Evolutionary conservation across 2,888 invertebrate species (phyloP).

Genomic region (Stenoptilia bipunctidactyla): DNA sequence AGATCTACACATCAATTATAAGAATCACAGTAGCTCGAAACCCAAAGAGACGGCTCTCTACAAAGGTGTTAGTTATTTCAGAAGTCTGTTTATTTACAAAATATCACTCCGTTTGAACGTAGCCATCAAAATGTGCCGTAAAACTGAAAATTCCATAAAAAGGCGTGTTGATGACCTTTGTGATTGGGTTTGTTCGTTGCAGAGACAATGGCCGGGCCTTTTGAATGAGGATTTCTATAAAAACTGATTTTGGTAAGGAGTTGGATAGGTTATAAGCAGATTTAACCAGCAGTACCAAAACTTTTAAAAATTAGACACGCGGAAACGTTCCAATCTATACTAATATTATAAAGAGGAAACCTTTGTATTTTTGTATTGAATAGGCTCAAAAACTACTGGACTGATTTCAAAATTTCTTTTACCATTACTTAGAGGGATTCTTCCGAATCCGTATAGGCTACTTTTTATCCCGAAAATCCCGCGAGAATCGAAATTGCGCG

Average conservation of each 20-base stretch:
- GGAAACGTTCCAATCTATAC: no score
- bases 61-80: constrained; percentile 70
- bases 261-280: background rate
- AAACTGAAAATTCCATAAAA: constrained; percentile 69
- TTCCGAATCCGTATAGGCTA: no score
- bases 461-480: no score
- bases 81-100: constrained; percentile 69
- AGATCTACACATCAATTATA: background rate
- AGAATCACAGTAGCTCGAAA: constrained; percentile 16
- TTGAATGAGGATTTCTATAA: constrained; percentile 9
- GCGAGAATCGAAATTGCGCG: no score
- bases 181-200: constrained; percentile 63
- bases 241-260: background rate
- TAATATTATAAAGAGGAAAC: no score
- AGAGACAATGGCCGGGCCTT: constrained; percentile 64
- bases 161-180: constrained; percentile 69
- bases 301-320: no score
- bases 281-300: no score
- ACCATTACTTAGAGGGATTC: no score
- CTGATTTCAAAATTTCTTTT: no score
- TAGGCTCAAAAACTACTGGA: no score
- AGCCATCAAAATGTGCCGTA: constrained; percentile 69
- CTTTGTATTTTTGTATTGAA: no score
- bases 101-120: constrained; percentile 72
- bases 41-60: constrained; percentile 50